A percentile compares a stretch with the other conserved stretches of the same genome.
Conservation (phyloP, 37 sponge, comb jelly and placozoan species). For the Aplysina aerophoba region DNA sequence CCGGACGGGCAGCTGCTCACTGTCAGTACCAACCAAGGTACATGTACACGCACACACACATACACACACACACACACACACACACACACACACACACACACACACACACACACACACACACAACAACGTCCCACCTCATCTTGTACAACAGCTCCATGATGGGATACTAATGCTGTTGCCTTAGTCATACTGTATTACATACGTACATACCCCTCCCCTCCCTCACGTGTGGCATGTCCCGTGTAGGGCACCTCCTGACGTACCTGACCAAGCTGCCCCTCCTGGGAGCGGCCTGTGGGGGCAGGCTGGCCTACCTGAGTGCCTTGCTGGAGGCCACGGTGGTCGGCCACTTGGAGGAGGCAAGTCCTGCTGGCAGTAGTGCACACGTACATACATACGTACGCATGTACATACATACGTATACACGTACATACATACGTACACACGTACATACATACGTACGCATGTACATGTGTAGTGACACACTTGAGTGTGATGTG, state of each 20-base stretch:
- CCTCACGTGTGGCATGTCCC: neutral
- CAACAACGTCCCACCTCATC: too few species aligned
- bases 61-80: too few species aligned
- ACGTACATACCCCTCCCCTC: neutral
- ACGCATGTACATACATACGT: neutral
- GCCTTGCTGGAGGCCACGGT: conserved; percentile 83
- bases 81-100: too few species aligned
- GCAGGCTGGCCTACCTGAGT: conserved; percentile 85
- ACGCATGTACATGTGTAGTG: too few species aligned
- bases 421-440: neutral
- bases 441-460: too few species aligned
- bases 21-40: conserved; percentile 80
- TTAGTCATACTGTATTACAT: neutral
- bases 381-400: neutral
- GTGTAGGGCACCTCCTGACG: conserved; percentile 72
- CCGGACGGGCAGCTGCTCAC: conserved; percentile 95
- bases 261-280: conserved; percentile 87
- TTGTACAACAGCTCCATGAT: neutral
- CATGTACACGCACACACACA: too few species aligned
- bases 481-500: too few species aligned
- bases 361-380: conserved; percentile 8
- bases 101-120: too few species aligned
- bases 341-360: conserved; percentile 79
- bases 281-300: conserved; percentile 81
- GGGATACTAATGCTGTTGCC: neutral